Evolutionary conservation across 2,113 vertebrate species (phyloP).

Genomic region (Prunella himalayana): DNA sequence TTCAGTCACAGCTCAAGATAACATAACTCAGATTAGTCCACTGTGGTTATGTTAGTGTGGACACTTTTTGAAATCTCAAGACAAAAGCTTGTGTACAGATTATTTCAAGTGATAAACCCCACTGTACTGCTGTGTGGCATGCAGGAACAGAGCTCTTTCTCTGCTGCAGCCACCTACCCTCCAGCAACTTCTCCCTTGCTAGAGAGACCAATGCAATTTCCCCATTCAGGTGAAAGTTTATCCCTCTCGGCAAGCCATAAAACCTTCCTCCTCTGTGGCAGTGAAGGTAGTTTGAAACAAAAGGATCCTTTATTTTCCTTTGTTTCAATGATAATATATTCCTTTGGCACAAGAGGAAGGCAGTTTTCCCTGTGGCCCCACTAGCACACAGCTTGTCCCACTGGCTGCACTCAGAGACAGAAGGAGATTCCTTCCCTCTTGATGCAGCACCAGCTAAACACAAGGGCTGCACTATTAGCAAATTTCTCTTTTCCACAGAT

Average conservation of each 20-base stretch:
- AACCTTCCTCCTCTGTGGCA: neutral
- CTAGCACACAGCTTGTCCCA: neutral
- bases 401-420: fast-evolving
- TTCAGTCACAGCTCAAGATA: neutral
- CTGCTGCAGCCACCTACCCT: neutral
- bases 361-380: neutral
- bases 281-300: neutral
- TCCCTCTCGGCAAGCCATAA: neutral
- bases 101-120: neutral
- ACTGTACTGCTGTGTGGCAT: fast-evolving
- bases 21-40: neutral
- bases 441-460: neutral
- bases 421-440: neutral
- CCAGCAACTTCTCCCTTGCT: neutral
- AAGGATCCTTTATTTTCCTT: neutral
- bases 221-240: neutral
- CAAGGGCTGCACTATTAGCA: neutral
- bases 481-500: neutral
- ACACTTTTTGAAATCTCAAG: neutral
- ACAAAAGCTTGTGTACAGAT: neutral
- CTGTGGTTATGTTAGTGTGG: neutral
- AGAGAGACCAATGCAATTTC: neutral
- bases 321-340: neutral
- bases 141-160: fast-evolving
- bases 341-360: neutral